Percentiles rank a stretch among this genome's conserved stretches.
Evolutionary conservation across 2,888 invertebrate genomes (phyloP).

Genomic region (Hetaerina titia): DNA sequence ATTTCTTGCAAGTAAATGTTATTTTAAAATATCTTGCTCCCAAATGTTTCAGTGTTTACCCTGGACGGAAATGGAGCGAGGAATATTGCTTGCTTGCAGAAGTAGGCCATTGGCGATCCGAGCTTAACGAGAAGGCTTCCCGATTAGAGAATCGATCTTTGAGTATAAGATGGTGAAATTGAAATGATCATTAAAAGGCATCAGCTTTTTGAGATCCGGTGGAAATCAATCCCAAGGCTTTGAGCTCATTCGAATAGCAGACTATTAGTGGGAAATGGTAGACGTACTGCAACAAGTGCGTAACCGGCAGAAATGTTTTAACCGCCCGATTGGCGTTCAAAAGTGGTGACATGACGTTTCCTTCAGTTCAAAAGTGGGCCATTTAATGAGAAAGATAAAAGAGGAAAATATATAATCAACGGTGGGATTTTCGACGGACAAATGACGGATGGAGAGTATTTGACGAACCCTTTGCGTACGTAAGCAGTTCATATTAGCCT

Average conservation of each 20-base stretch:
- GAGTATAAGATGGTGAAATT: slow-evolving; percentile 1
- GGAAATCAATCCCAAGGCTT: background rate
- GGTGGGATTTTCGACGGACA: background rate
- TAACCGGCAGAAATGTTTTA: background rate
- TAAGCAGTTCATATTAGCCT: background rate
- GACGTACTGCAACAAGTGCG: too few relatives aligned
- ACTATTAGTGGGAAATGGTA: background rate
- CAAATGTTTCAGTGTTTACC: background rate
- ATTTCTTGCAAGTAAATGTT: background rate
- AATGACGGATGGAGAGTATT: slow-evolving; percentile 4
- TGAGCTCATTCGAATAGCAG: background rate
- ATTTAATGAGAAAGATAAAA: background rate
- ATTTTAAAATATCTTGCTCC: background rate
- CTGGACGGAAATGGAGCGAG: background rate
- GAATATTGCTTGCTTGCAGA: background rate
- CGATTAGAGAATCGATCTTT: background rate
- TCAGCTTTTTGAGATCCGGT: background rate
- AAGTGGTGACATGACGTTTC: background rate
- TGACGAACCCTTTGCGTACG: background rate
- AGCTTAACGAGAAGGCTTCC: background rate
- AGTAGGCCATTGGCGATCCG: slow-evolving; percentile 10
- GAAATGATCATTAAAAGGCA: background rate
- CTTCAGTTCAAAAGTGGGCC: background rate
- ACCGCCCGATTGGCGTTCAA: background rate
- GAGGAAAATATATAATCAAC: background rate